Evolutionary conservation across 2,797 vertebrate genomes (phyloP).

Genomic region (Sebastes jordani): DNA sequence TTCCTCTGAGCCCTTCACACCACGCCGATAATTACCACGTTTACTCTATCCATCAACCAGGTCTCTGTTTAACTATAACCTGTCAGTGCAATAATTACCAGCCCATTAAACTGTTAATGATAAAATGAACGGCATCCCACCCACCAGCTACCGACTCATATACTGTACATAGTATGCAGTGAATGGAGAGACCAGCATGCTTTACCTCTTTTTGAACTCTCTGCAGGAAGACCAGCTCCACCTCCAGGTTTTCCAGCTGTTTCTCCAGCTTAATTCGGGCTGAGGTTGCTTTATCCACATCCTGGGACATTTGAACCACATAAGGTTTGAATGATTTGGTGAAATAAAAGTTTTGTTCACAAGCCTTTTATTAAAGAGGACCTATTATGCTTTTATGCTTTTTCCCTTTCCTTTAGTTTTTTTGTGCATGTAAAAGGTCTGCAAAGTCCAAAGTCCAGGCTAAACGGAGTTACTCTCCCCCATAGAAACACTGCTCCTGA

Average conservation of each 20-base stretch:
- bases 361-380: neutral
- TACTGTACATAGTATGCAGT: neutral
- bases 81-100: constrained; percentile 26
- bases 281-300: constrained; percentile 74
- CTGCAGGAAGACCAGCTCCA: constrained; percentile 80
- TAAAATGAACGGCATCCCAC: constrained; percentile 28
- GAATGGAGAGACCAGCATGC: neutral
- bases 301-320: constrained; percentile 50
- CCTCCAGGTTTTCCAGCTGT: constrained; percentile 80
- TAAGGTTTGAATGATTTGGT: neutral
- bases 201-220: constrained; percentile 76
- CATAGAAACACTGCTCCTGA: too few relatives aligned
- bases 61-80: neutral
- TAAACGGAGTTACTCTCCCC: too few relatives aligned
- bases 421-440: too few relatives aligned
- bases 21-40: constrained; percentile 18
- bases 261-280: constrained; percentile 76
- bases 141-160: neutral
- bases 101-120: constrained; percentile 24
- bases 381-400: too few relatives aligned
- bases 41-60: constrained; percentile 8
- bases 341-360: neutral
- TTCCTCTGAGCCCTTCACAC: constrained; percentile 21
- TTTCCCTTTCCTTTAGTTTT: too few relatives aligned
- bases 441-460: too few relatives aligned